Evolutionary conservation across 2,113 vertebrate genomes (phyloP), one percentile per base, ranked within the genome.

Genomic region (pig (Sus scrofa)): DNA sequence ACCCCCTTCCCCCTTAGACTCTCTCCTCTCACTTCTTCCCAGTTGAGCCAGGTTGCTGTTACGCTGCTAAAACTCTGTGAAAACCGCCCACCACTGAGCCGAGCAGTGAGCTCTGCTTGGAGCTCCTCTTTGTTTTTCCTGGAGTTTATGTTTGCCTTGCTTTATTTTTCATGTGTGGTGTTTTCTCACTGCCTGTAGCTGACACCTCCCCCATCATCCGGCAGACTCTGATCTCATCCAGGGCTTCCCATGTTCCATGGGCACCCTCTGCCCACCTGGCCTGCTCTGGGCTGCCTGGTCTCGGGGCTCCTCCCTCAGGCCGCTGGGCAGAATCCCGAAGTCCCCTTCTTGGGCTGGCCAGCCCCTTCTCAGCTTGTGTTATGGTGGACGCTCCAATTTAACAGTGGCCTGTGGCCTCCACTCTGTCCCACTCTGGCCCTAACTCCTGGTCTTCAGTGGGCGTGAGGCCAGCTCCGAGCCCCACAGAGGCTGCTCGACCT

Each of bases 101-200:
- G 12, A 32, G 14, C 0, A 9, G 60, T 22, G 73, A 81, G 34
- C 56, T 44, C 58, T n/a, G 58, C 71, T 39, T 30, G 32, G 44
- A 6, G 44, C 62, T 68, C 32, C 92, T 44, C 74, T 94, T 86
- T 90, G 60, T 88, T 89, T 89, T 89, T 77, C 83, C 78, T n/a
- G 90, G 85, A 89, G 90, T 93, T 85, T n/a, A 27, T 58, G 20
- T 65, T 85, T n/a, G 77, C 94, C 54, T 90, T 79, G 58, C 71
- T 91, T 81, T 60, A 50, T 75, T 81, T 70, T 78, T 20, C 34
- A 22, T 19, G 22, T 37, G 52, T 78, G 8, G 70, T 30, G 32
- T 34, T 93, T 86, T 39, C 87, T 74, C 87, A 18, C 54, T 52
- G 44, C n/a, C 60, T 30, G 1, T 2, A 44, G 58, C 3, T 27